Conservation (phyloP, 2,888 invertebrate genomes). For the Caenorhabditis angaria region DNA sequence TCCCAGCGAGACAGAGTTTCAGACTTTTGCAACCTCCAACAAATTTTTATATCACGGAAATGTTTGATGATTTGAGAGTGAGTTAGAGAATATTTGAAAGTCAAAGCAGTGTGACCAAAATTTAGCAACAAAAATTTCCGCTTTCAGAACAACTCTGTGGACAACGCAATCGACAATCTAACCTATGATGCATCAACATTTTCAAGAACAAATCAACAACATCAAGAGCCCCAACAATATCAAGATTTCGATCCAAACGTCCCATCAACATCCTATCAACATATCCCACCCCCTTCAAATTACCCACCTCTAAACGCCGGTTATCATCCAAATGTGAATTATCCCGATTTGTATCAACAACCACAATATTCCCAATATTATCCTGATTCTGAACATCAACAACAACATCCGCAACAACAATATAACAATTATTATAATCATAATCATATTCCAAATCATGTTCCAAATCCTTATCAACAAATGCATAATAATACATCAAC, state of each 20-base stretch:
- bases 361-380: not conserved
- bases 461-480: not conserved
- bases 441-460: no score
- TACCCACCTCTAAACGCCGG: conserved; percentile 30
- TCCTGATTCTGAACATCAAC: not conserved
- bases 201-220: not conserved
- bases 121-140: not conserved
- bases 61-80: conserved; percentile 65
- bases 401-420: not conserved
- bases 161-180: conserved; percentile 19
- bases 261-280: conserved; percentile 15
- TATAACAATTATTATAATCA: not conserved
- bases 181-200: conserved; percentile 31
- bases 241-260: not conserved
- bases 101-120: not conserved
- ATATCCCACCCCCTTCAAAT: conserved; percentile 27
- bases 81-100: conserved; percentile 2
- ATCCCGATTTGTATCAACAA: conserved; percentile 30
- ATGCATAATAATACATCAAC: not conserved
- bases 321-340: conserved; percentile 34
- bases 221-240: not conserved
- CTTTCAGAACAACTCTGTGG: conserved; percentile 38
- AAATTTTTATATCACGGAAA: conserved; percentile 66
- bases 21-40: conserved; percentile 61
- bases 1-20: conserved; percentile 54